Evolutionary conservation across 2,113 vertebrate species (phyloP).

Genomic region (Scatophagus argus): DNA sequence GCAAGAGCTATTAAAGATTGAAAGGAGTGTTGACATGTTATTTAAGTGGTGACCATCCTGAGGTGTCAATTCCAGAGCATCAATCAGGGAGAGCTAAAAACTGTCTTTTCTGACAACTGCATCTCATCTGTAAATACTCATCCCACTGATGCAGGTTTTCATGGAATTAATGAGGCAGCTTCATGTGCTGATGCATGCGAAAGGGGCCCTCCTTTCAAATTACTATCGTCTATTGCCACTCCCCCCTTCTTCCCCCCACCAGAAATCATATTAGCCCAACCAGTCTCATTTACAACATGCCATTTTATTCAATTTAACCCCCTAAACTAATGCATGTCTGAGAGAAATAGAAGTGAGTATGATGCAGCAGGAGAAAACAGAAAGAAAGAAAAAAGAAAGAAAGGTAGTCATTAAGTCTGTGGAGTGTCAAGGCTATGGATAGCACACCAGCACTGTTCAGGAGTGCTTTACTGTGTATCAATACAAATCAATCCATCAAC

Average conservation of each 20-base stretch:
- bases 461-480: not conserved
- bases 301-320: conserved; percentile 77
- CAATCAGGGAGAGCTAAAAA: conserved; percentile 39
- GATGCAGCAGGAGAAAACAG: not conserved
- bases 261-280: conserved; percentile 80
- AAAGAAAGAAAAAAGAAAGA: not conserved
- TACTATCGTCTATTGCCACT: conserved; percentile 75
- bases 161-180: conserved; percentile 80
- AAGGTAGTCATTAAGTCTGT: not conserved
- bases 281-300: conserved; percentile 78
- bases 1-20: not conserved
- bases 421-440: not conserved
- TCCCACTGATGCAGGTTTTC: conserved; percentile 79
- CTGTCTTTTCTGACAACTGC: conserved; percentile 43
- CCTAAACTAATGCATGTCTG: not conserved
- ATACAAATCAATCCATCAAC: conserved; percentile 3
- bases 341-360: not conserved
- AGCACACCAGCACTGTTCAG: not conserved
- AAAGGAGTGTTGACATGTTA: conserved; percentile 60
- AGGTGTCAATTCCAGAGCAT: conserved; percentile 58
- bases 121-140: conserved; percentile 80
- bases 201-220: conserved; percentile 71
- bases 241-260: conserved; percentile 16
- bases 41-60: conserved; percentile 42
- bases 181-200: conserved; percentile 73